Evolutionary conservation across 1,140 invertebrate genomes (phyloP).

Genomic region (Babylonia areolata): DNA sequence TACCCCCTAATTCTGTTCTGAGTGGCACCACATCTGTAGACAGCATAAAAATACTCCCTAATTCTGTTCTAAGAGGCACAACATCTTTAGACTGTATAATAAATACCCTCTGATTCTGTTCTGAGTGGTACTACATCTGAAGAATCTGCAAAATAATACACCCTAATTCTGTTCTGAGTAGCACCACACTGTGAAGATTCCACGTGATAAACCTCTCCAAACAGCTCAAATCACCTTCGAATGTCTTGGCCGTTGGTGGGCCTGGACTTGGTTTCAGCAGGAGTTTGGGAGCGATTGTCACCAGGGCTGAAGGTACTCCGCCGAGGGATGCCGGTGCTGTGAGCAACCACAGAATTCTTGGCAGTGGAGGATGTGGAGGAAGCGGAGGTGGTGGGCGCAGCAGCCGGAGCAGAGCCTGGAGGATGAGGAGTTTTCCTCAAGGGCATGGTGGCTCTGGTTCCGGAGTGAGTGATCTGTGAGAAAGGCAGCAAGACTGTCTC

Average conservation of each 20-base stretch:
- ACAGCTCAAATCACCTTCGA: constrained; percentile 67
- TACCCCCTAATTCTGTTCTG: too few relatives aligned
- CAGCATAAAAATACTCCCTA: too few relatives aligned
- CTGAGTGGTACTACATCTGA: too few relatives aligned
- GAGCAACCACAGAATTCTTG: constrained; percentile 68
- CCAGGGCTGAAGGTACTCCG: constrained; percentile 72
- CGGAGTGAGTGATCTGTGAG: constrained; percentile 60
- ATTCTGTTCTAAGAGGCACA: too few relatives aligned
- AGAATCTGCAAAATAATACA: too few relatives aligned
- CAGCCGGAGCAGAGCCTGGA: constrained; percentile 47
- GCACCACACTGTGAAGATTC: too few relatives aligned
- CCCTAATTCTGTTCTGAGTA: too few relatives aligned
- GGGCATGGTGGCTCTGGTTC: constrained; percentile 67
- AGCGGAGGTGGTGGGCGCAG: constrained; percentile 33
- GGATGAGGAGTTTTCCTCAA: constrained; percentile 59
- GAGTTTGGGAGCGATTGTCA: constrained; percentile 60
- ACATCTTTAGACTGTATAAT: too few relatives aligned
- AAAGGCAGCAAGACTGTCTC: too few relatives aligned
- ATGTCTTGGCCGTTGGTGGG: constrained; percentile 72
- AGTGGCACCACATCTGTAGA: too few relatives aligned
- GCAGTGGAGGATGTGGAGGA: constrained; percentile 53
- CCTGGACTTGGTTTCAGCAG: constrained; percentile 58
- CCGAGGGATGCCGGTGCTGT: constrained; percentile 64
- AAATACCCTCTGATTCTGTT: too few relatives aligned
- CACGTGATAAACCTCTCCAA: too few relatives aligned